Base-by-base conservation (phyloP, 1,140 invertebrate genomes). In the Drosophila repleta region DNA sequence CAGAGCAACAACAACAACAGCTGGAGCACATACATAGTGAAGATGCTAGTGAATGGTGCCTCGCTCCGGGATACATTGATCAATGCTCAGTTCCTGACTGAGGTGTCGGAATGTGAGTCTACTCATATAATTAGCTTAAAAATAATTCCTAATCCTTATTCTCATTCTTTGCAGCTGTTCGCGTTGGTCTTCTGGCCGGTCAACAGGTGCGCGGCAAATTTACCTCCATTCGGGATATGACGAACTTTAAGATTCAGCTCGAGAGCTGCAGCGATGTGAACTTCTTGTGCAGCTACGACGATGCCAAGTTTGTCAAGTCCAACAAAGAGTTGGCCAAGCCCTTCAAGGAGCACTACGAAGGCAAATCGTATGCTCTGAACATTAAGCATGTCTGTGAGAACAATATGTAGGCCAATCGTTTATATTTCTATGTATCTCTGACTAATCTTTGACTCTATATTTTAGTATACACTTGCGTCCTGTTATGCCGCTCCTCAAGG, bases 131-230 rank as follows among this genome's bases (percentile, higher is more conserved):
- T 8, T 18, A 5, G n/a, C 26, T 2, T 0, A 5, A 4, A 15
- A 3, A 15, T 13, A 21, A 2, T 49, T 41, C 8, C 41, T 41
- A 1, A 3, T 24, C 20, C n/a, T n/a, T 5, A 35, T 26, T 3
- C 0, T 20, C 7, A 61, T 8, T 24, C 32, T 21, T 26, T 68
- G 13, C 26, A 91, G 91, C 84, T 55, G 65, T 90, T 15, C 76
- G 76, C 18, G 69, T 91, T 10, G 64, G 67, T 52, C 63, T 91
- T 0, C 29, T 92, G 51, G 73, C 87, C 17, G 91, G 91, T 11
- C 90, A 92, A 51, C 91, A 91, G 62, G 70, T 92, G 32, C 72
- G 83, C 26, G 90, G 79, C 10, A 88, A 74, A 52, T 90, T 92
- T 10, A 79, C 73, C 8, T 85, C 72, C 7, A 81, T 91, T 24